Evolutionary conservation across 35 echinoderm and acorn worm genomes (phyloP).

Genomic region (Holothuria glaberrima): DNA sequence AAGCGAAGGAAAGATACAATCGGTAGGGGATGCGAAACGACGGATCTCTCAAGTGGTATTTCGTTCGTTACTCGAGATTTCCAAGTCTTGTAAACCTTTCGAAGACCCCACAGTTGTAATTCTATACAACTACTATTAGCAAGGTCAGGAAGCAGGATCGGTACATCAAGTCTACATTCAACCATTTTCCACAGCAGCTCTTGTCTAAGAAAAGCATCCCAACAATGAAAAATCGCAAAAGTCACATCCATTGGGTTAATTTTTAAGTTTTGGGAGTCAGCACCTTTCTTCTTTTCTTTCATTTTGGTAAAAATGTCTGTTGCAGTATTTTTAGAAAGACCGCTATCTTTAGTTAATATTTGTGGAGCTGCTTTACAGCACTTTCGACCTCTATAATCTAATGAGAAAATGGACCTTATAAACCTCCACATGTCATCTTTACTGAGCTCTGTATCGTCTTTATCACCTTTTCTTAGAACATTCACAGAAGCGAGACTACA

Average conservation of each 20-base stretch:
- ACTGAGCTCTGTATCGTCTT: too few species aligned
- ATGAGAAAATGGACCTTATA: too few species aligned
- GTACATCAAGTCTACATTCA: too few species aligned
- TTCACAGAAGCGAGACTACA: too few species aligned
- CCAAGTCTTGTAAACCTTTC: conserved; percentile 38
- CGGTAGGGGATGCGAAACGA: not conserved
- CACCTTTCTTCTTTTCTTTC: not conserved
- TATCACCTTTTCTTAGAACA: too few species aligned
- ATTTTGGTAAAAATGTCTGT: not conserved
- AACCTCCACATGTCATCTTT: too few species aligned
- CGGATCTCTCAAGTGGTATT: conserved; percentile 33
- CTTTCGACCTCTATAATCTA: too few species aligned
- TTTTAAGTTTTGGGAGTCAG: not conserved
- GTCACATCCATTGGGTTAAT: conserved; percentile 39
- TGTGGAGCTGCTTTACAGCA: too few species aligned
- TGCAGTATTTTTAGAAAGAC: not conserved
- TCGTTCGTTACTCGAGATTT: too few species aligned
- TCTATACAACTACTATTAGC: not conserved
- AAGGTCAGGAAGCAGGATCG: conserved; percentile 27
- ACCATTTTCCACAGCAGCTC: conserved; percentile 44
- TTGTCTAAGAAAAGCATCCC: conserved; percentile 20
- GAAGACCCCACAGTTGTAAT: conserved; percentile 26
- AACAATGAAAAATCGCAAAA: conserved; percentile 20
- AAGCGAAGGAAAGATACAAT: conserved; percentile 22
- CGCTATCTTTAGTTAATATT: too few species aligned